Evolutionary conservation across 2,888 invertebrate species (phyloP).

Genomic region (Mystacides longicornis): DNA sequence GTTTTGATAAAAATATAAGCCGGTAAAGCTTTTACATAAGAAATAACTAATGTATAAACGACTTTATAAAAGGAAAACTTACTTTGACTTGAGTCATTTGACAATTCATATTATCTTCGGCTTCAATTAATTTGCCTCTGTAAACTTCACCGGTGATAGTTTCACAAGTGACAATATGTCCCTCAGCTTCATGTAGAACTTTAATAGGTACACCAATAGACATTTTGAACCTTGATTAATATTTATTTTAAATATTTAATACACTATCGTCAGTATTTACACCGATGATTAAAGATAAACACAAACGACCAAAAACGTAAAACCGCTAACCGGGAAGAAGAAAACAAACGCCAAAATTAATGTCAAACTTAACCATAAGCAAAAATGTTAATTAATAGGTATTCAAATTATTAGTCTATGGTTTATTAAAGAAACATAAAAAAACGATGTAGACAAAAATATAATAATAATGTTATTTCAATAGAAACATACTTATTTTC

Average conservation of each 20-base stretch:
- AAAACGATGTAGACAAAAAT: too few species aligned
- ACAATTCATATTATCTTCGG: conserved; percentile 99
- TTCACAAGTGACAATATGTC: conserved; percentile 97
- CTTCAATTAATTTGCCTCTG: conserved; percentile 91
- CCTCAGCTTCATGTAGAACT: conserved; percentile 99
- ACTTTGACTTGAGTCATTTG: conserved; percentile 92
- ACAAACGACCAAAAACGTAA: conserved; percentile 11
- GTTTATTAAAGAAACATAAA: too few species aligned
- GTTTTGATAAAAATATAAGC: too few species aligned
- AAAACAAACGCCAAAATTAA: conserved; percentile 4
- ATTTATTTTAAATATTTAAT: background rate
- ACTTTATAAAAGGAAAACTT: too few species aligned
- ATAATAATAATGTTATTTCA: too few species aligned
- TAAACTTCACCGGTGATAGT: conserved; percentile 99
- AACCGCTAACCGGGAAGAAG: conserved; percentile 5
- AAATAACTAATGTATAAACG: too few species aligned
- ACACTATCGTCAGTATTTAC: background rate
- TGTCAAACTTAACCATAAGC: background rate
- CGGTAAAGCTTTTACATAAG: too few species aligned
- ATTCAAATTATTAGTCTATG: too few species aligned
- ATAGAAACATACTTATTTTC: too few species aligned
- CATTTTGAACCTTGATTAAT: conserved; percentile 48
- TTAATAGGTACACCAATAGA: conserved; percentile 99
- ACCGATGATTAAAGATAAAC: conserved; percentile 15
- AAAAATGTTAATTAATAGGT: background rate